Evolutionary conservation across 2,888 invertebrate genomes (phyloP), one percentile per base, ranked within the genome.

Genomic region (Watsonalla binaria): DNA sequence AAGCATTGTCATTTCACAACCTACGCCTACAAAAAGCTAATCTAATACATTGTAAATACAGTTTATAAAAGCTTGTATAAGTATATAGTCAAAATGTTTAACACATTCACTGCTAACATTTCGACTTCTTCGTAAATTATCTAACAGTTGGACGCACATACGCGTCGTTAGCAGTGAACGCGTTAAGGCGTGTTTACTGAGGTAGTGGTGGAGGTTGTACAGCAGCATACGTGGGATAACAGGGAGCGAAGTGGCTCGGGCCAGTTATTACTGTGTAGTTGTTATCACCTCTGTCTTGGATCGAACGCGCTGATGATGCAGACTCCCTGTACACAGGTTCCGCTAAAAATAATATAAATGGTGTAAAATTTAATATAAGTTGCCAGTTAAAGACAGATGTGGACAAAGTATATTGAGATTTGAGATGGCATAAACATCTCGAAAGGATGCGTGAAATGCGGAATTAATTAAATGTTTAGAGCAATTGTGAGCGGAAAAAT

Each of bases 271-370:
- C 83, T 33, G 92, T 92, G 65, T 93, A 87, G 53, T 92, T 92
- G 9, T 90, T 92, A 70, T 95, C 95, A 39, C 92, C 92, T 45
- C 92, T 88, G 60, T 94, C 94, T 55, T 92, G 92, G 50, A 95
- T 93, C 57, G 92, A 92, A 51, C 91, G 88, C 5, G 94, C 93
- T n/a, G 92, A 88, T 68, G 91, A 92, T 47, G 90, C 80, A 14
- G 93, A 92, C 76, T 93, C 94, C 58, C 92, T 92, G 77, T 94
- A 95, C 15, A 94, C 92, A 4, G 95, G 94, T 58, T 93, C 91
- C 63, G 93, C 95, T 95, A 78, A 14, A 83, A 82, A 55, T 45
- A 33, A 6, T 35, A 49, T 54, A 46, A 6, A 51, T n/a, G 11
- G 35, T 6, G 11, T 11, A 35, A 15, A 33, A 45, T 34, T 45